phyloP scores from a whole-genome alignment of 2,888 invertebrate species.

The Eristalis tenax region DNA sequence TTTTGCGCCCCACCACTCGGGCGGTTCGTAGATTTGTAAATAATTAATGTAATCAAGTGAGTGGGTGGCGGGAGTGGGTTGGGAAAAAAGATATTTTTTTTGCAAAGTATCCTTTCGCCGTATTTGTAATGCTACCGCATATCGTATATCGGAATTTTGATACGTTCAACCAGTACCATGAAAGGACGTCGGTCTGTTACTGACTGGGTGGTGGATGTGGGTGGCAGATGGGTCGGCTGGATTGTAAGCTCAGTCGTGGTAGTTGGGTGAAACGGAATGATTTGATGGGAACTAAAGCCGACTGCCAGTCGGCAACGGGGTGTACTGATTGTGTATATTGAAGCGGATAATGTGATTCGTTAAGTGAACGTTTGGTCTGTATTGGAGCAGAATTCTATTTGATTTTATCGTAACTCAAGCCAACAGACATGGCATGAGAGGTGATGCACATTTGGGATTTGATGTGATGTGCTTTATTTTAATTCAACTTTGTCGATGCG shows the following conservation, averaged over 20 bases:
- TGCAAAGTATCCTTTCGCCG: slow-evolving; percentile 31
- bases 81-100: slow-evolving; percentile 24
- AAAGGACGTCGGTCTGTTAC: slow-evolving; percentile 13
- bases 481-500: background rate
- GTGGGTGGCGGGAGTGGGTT: slow-evolving; percentile 6
- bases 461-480: background rate
- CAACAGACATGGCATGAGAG: background rate
- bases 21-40: slow-evolving; percentile 50
- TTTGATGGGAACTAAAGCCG: background rate
- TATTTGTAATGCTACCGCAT: slow-evolving; percentile 23
- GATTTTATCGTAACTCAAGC: slow-evolving; percentile 13
- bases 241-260: background rate
- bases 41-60: slow-evolving; percentile 62
- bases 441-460: background rate
- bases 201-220: background rate
- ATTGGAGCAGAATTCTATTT: slow-evolving; percentile 13
- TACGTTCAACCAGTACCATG: slow-evolving; percentile 49
- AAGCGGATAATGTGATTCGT: slow-evolving; percentile 58
- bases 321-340: slow-evolving; percentile 40
- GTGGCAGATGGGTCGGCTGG: background rate
- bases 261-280: background rate
- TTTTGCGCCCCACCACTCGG: background rate
- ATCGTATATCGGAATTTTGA: slow-evolving; percentile 39
- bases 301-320: background rate
- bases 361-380: slow-evolving; percentile 31